Evolutionary conservation across 2,113 vertebrate genomes (phyloP).

Genomic region (Gymnogyps californianus): DNA sequence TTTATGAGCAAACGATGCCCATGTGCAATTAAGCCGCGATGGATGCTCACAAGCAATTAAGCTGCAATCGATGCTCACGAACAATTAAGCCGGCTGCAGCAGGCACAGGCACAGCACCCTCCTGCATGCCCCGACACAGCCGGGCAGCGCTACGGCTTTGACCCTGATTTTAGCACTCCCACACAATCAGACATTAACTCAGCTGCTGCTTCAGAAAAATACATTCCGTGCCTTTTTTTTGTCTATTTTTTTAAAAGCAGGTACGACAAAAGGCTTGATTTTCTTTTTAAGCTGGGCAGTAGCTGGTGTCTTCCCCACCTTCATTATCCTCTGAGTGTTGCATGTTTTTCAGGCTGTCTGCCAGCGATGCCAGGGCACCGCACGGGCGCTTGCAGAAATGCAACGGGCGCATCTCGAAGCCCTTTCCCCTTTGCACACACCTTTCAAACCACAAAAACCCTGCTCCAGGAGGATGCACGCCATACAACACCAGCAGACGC

Average conservation of each 20-base stretch:
- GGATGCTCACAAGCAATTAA: too few relatives aligned
- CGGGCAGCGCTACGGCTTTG: fast-evolving
- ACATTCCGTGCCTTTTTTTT: not conserved
- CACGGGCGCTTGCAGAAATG: not conserved
- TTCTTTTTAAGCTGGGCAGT: not conserved
- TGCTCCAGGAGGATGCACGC: not conserved
- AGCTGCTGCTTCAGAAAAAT: not conserved
- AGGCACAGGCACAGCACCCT: not conserved
- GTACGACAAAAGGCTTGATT: not conserved
- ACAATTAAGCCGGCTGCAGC: not conserved
- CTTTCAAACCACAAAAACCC: fast-evolving
- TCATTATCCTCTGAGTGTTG: not conserved
- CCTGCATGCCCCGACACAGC: not conserved
- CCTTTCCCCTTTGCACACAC: not conserved
- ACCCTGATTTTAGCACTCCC: too few relatives aligned
- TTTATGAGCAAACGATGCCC: not conserved
- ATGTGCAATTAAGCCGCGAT: fast-evolving
- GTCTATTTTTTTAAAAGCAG: not conserved
- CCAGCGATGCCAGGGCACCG: not conserved
- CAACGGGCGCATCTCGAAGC: not conserved
- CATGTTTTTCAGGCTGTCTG: not conserved
- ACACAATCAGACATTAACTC: not conserved
- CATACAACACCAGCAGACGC: fast-evolving
- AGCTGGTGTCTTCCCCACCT: not conserved
- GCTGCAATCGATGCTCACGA: not conserved